Conservation (phyloP, 1,140 invertebrate species). For the Lutraria rhynchaena region DNA sequence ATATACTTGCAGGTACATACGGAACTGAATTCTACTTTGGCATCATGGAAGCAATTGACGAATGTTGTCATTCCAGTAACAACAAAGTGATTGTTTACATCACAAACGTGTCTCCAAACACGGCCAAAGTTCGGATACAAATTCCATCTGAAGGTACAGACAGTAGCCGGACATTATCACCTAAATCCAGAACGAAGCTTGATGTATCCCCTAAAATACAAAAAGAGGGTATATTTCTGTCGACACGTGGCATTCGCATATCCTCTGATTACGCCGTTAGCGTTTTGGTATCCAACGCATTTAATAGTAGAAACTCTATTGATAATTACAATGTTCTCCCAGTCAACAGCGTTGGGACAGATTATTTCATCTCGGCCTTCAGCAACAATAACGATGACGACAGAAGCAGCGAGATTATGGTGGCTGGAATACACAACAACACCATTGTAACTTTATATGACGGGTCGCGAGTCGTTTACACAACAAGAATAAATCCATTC, state of each 20-base stretch:
- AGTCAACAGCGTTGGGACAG: background rate
- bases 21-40: slow-evolving; percentile 5
- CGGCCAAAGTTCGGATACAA: background rate
- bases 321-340: slow-evolving; percentile 4
- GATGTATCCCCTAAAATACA: background rate
- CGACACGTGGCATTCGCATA: background rate
- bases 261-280: background rate
- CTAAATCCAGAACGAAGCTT: background rate
- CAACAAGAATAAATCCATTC: background rate
- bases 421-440: background rate
- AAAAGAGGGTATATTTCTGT: background rate
- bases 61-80: background rate
- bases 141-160: background rate
- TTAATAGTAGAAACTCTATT: background rate
- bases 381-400: no score
- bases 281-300: slow-evolving; percentile 1
- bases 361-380: background rate
- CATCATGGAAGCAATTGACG: background rate
- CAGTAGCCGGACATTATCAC: background rate
- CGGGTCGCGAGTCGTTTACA: background rate
- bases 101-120: slow-evolving; percentile 4
- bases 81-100: background rate
- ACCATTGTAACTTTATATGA: background rate
- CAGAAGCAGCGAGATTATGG: background rate
- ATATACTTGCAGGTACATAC: slow-evolving; percentile 5